Conservation (phyloP, 2,797 vertebrate genomes). For the Gymnopithys bicolor region DNA sequence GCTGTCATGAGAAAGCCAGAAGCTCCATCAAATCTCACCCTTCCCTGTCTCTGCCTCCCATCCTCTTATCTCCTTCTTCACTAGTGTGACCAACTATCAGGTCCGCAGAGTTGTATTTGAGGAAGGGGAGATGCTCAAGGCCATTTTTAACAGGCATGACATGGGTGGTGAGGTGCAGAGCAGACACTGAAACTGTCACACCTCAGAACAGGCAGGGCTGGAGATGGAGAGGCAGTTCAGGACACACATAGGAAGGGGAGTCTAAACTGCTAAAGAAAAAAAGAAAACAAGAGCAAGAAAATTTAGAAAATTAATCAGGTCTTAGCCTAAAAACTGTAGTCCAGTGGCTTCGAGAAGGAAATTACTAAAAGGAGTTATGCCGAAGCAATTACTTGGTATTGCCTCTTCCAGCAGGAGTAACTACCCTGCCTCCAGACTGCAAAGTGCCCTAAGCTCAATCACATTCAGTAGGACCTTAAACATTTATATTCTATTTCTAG, state of each 20-base stretch:
- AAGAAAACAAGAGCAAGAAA: background rate
- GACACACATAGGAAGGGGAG: background rate
- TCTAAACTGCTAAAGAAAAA: background rate
- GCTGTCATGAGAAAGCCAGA: background rate
- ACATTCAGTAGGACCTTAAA: background rate
- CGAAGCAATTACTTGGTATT: background rate
- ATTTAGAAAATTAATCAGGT: background rate
- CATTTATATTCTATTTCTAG: background rate
- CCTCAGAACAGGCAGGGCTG: background rate
- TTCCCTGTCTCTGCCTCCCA: background rate
- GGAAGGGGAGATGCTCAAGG: background rate
- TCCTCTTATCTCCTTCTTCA: background rate
- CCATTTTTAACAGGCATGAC: background rate
- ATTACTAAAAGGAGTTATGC: background rate
- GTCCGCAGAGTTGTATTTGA: background rate
- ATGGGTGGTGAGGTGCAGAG: rapidly evolving
- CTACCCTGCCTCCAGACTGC: background rate
- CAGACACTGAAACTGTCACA: background rate
- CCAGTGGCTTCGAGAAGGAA: background rate
- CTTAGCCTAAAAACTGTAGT: background rate
- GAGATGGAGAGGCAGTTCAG: background rate
- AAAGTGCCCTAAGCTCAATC: background rate
- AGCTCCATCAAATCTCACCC: background rate
- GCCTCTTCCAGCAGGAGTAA: background rate
- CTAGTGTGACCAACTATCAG: background rate